phyloP scores from a whole-genome alignment of 2,888 invertebrate species.

The Cataglyphis albicans region DNA sequence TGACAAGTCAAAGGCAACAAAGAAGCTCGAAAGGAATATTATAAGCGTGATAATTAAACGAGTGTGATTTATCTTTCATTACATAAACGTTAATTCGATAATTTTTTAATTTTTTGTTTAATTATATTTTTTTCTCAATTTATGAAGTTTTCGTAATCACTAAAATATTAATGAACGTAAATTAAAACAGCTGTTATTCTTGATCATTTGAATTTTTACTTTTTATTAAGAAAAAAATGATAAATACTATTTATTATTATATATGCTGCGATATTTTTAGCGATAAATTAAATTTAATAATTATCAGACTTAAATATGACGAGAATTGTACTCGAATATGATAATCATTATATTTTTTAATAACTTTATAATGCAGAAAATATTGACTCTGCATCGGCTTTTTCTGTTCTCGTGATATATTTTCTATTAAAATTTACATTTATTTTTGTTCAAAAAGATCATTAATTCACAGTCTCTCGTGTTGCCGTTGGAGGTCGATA shows the following conservation, averaged over 20 bases:
- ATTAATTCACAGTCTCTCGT: conserved; percentile 28
- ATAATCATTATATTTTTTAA: not conserved
- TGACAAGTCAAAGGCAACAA: not conserved
- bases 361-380: not conserved
- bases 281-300: not conserved
- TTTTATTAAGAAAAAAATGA: not conserved
- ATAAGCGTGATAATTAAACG: not conserved
- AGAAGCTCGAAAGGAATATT: not conserved
- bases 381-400: not conserved
- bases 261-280: not conserved
- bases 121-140: not conserved
- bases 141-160: not conserved
- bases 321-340: not conserved
- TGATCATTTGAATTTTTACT: not conserved
- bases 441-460: not conserved
- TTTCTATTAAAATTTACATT: not conserved
- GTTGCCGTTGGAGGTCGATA: conserved; percentile 47
- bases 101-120: not conserved
- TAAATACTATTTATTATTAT: not conserved
- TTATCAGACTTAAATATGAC: not conserved
- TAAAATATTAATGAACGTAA: not conserved
- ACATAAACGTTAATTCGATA: not conserved
- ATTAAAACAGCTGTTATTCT: not conserved
- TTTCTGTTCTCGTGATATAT: not conserved
- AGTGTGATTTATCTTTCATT: not conserved